phyloP scores from a whole-genome alignment of 2,797 vertebrate genomes.

The Halcyon smyrnensis region DNA sequence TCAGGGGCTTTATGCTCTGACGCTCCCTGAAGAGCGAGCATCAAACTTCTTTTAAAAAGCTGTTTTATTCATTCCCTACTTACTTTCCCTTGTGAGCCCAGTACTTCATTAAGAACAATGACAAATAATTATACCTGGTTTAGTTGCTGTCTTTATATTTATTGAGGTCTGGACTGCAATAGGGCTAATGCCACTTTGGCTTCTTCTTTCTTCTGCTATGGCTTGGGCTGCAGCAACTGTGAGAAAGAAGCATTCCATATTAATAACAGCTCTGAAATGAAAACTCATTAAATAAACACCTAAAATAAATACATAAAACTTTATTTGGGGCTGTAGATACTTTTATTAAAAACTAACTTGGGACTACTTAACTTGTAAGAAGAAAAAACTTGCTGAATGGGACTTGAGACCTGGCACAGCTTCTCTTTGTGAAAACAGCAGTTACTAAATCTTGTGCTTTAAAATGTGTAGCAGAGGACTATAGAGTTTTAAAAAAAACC shows the following conservation, averaged over 20 bases:
- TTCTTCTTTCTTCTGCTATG: constrained; percentile 91
- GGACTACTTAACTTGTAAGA: neutral
- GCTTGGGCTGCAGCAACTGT: constrained; percentile 92
- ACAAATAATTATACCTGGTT: constrained; percentile 85
- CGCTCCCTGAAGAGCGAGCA: neutral
- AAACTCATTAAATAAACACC: neutral
- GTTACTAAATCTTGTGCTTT: neutral
- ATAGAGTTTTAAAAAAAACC: neutral
- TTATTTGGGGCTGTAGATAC: neutral
- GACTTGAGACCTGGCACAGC: neutral
- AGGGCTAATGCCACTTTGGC: constrained; percentile 80
- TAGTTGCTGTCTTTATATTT: constrained; percentile 80
- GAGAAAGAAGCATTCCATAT: neutral
- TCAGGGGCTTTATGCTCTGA: neutral
- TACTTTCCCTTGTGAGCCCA: neutral
- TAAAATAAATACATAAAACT: neutral
- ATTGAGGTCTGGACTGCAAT: constrained; percentile 62
- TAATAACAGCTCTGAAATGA: neutral
- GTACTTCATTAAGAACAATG: neutral
- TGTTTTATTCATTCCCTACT: neutral
- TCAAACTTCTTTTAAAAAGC: neutral
- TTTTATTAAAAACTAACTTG: neutral
- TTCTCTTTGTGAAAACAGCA: neutral
- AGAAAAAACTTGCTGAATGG: neutral
- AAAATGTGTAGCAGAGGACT: neutral